Percentiles rank a stretch among this genome's conserved stretches.
phyloP scores from a whole-genome alignment of 2,888 invertebrate genomes.

The Lampropteryx suffumata region DNA sequence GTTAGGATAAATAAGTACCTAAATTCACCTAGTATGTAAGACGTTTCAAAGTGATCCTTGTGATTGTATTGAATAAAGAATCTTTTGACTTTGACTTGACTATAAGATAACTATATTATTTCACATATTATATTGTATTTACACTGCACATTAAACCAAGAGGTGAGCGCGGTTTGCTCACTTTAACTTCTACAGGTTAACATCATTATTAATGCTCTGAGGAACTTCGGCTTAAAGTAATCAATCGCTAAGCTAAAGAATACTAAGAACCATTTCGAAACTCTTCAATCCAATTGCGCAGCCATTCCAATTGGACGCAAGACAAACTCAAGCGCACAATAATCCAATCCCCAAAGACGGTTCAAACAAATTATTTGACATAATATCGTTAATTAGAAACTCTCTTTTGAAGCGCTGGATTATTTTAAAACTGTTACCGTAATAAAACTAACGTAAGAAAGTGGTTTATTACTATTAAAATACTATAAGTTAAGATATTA shows the following conservation, averaged over 20 bases:
- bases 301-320: constrained; percentile 50
- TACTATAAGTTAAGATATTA: no score
- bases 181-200: background rate
- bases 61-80: no score
- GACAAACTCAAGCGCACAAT: constrained; percentile 67
- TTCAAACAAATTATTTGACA: constrained; percentile 82
- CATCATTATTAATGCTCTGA: no score
- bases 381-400: constrained; percentile 83
- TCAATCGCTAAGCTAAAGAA: background rate
- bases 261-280: constrained; percentile 12
- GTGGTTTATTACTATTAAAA: no score
- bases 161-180: no score
- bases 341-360: constrained; percentile 76
- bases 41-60: no score
- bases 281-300: constrained; percentile 21
- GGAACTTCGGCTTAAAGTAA: background rate
- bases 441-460: background rate
- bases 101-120: no score
- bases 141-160: no score
- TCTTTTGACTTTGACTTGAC: no score
- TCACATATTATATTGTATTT: no score
- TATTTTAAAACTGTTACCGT: background rate
- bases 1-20: no score
- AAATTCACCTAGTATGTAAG: no score
- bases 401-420: constrained; percentile 59